Conservation (phyloP, 2,888 invertebrate species). For the Thereva nobilitata region DNA sequence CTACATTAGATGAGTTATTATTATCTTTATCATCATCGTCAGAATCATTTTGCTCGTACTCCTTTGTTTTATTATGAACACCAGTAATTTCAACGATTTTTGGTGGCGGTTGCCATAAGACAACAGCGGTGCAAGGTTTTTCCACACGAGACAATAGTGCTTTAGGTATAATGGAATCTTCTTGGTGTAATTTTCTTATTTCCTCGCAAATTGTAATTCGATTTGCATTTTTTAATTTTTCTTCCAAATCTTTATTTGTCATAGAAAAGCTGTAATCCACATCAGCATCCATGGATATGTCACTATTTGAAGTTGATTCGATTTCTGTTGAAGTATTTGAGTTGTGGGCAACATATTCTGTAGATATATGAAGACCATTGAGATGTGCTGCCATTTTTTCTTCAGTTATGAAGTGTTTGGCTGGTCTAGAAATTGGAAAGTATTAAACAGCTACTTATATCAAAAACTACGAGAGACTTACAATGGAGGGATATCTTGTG, state of each 20-base stretch:
- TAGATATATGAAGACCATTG: slow-evolving; percentile 72
- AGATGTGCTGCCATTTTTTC: slow-evolving; percentile 84
- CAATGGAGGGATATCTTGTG: slow-evolving; percentile 3
- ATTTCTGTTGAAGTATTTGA: slow-evolving; percentile 11
- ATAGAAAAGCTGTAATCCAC: slow-evolving; percentile 43
- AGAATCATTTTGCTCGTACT: slow-evolving; percentile 39
- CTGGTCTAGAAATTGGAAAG: slow-evolving; percentile 58
- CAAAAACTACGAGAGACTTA: slow-evolving; percentile 1
- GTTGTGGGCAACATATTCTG: slow-evolving; percentile 52
- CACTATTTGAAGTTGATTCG: slow-evolving; percentile 44
- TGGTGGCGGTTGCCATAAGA: slow-evolving; percentile 79
- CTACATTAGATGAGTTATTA: slow-evolving; percentile 56
- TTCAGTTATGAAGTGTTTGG: slow-evolving; percentile 79
- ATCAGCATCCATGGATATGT: slow-evolving; percentile 37
- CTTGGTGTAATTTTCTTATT: slow-evolving; percentile 63
- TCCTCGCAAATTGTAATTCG: slow-evolving; percentile 72
- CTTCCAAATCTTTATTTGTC: slow-evolving; percentile 54
- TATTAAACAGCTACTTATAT: background rate
- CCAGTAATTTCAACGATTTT: slow-evolving; percentile 51
- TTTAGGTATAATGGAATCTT: slow-evolving; percentile 69
- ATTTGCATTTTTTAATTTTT: slow-evolving; percentile 59
- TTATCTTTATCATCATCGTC: slow-evolving; percentile 53
- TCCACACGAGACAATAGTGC: slow-evolving; percentile 68
- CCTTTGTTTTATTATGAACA: slow-evolving; percentile 11
- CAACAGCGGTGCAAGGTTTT: slow-evolving; percentile 77